Evolutionary conservation across 2,797 vertebrate genomes (phyloP).

Genomic region (Poeciliopsis gracilis): DNA sequence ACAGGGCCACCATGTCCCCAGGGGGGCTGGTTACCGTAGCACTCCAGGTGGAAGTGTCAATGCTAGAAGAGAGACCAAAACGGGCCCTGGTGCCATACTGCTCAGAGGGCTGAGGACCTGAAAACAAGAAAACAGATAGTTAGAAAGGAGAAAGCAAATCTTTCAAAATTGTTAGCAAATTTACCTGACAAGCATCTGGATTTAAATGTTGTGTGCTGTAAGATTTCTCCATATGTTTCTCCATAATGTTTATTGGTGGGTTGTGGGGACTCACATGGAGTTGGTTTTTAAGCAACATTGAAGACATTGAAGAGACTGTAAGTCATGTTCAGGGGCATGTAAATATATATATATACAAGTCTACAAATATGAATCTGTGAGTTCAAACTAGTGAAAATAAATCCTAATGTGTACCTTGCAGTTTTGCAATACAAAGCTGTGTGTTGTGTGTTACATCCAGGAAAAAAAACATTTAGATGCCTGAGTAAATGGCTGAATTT

Average conservation of each 20-base stretch:
- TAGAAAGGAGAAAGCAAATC: neutral
- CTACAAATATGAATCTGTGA: neutral
- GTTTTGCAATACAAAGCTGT: neutral
- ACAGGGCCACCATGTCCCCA: constrained; percentile 75
- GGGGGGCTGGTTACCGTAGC: constrained; percentile 80
- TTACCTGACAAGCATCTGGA: neutral
- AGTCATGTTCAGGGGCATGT: neutral
- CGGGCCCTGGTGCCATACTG: constrained; percentile 79
- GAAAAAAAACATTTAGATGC: neutral
- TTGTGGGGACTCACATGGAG: too few relatives aligned
- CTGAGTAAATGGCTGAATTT: neutral
- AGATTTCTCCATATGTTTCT: too few relatives aligned
- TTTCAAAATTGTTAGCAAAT: neutral
- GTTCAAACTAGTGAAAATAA: neutral
- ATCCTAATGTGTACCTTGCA: neutral
- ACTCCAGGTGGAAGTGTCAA: constrained; percentile 84
- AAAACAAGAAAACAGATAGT: constrained; percentile 1
- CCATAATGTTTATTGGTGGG: too few relatives aligned
- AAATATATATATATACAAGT: neutral
- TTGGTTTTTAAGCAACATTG: too few relatives aligned
- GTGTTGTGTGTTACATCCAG: neutral
- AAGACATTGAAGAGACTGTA: too few relatives aligned
- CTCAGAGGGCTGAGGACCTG: constrained; percentile 84
- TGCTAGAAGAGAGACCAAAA: constrained; percentile 82
- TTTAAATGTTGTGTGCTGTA: too few relatives aligned